Percentiles rank a stretch among this genome's conserved stretches.
Evolutionary conservation across 2,797 vertebrate genomes (phyloP).

Genomic region (Chrysocyon brachyurus): DNA sequence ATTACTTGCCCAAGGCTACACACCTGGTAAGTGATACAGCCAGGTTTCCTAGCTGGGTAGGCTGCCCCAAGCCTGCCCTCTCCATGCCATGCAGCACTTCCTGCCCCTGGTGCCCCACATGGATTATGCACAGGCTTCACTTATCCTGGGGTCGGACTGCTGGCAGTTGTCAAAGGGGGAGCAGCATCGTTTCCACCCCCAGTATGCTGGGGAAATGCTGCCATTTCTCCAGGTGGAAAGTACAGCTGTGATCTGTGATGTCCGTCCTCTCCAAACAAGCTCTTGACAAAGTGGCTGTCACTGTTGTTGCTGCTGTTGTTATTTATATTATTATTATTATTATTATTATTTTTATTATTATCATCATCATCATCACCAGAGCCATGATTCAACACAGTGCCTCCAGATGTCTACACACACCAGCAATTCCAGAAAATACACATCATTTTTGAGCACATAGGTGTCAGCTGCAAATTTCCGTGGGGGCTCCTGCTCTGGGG

Average conservation of each 20-base stretch:
- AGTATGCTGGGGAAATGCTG: background rate
- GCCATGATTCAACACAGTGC: background rate
- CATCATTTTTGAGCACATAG: background rate
- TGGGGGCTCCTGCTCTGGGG: background rate
- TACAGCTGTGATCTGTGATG: background rate
- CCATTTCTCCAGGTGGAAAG: background rate
- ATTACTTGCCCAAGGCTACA: background rate
- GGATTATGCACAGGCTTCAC: background rate
- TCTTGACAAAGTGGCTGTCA: background rate
- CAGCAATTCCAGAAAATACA: background rate
- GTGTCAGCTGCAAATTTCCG: background rate
- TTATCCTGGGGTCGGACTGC: too few species aligned
- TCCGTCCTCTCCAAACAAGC: background rate
- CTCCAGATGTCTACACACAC: background rate
- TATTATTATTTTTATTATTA: background rate
- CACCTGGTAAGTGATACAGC: background rate
- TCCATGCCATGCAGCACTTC: background rate
- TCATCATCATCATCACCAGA: background rate
- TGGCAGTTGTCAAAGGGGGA: background rate
- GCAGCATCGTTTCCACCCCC: background rate
- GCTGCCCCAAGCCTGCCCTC: background rate
- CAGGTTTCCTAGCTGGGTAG: background rate
- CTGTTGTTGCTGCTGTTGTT: background rate
- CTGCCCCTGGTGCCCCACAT: background rate
- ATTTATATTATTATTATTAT: background rate